Evolutionary conservation across 2,888 invertebrate genomes (phyloP).

Genomic region (Smittia aterrima): DNA sequence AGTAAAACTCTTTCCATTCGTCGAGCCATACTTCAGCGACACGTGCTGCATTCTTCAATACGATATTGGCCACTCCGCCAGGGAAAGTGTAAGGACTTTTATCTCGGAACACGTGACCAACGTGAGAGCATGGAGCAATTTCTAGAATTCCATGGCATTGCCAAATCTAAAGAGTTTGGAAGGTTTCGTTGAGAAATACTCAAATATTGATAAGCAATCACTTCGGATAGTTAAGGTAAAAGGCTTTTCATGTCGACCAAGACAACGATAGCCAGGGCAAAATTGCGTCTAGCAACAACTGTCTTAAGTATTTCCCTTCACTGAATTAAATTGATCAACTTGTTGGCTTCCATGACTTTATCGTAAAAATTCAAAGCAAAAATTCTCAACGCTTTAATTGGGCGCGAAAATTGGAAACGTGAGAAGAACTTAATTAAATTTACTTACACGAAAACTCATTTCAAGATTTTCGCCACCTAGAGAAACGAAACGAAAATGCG

Average conservation of each 20-base stretch:
- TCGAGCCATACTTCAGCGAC: constrained; percentile 99
- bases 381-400: neutral
- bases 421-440: constrained; percentile 18
- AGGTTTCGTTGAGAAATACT: constrained; percentile 31
- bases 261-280: no score
- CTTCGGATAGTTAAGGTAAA: constrained; percentile 28
- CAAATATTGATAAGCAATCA: constrained; percentile 30
- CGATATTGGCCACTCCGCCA: constrained; percentile 94
- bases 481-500: neutral
- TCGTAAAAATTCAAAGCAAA: no score
- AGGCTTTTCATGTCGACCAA: neutral
- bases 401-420: constrained; percentile 20
- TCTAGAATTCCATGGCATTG: constrained; percentile 95
- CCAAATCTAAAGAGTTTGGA: constrained; percentile 80
- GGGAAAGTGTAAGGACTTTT: constrained; percentile 99
- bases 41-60: constrained; percentile 96
- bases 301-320: neutral
- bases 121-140: constrained; percentile 93
- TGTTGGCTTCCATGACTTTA: neutral
- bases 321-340: neutral
- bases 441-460: constrained; percentile 57
- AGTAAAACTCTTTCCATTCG: constrained; percentile 99
- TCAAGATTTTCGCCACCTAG: constrained; percentile 54
- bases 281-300: no score
- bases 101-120: constrained; percentile 97